Evolutionary conservation across 2,113 vertebrate species (phyloP), one percentile per base, ranked within the genome.

Genomic region (Tyrannus savana): DNA sequence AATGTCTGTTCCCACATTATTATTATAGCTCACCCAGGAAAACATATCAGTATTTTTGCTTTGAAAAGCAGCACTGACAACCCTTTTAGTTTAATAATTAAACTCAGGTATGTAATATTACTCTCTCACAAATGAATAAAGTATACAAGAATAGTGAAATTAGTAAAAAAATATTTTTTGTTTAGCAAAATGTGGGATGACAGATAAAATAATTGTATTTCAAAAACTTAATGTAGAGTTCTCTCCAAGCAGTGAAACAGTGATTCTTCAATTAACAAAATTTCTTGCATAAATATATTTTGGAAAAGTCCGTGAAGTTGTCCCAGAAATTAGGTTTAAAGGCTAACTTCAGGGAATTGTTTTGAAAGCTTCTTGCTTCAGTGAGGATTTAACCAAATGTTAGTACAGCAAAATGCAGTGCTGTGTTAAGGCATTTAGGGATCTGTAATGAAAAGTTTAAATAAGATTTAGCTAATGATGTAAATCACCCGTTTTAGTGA

Each of bases 371-470:
- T 91, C 44, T 81, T 90, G 15, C 25, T 92, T 86, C 66, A 56
- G 4, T 53, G 22, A 18, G 31, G 60, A 92, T 96, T 95, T 92
- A 93, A 82, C 4, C 39, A 81, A 81, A 78, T 35, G 15, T 82
- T 68, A 91, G 25, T 31, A 50, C 15, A 77, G 47, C 24, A 94
- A 94, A 94, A 94, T 47, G 33, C 42, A 90, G 33, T 19, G 9
- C 37, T 85, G 28, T 82, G 37, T 64, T 79, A 87, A 95, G 56
- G 44, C 25, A 95, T 88, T 93, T 88, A 91, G 39, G 44, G 25
- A 88, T 72, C 79, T 92, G 59, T 33, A 93, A 68, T 8, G 23
- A 94, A 92, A 92, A 81, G n/a, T 93, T 93, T 90, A 90, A 95
- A 75, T 88, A 33, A 93, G 73, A 92, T 93, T 91, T 86, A 93